These are phyloP conservation scores for Callaeas wilsoni DNA, from an alignment of 2,113 vertebrate genomes.

Conservation along the genomic window DNA sequence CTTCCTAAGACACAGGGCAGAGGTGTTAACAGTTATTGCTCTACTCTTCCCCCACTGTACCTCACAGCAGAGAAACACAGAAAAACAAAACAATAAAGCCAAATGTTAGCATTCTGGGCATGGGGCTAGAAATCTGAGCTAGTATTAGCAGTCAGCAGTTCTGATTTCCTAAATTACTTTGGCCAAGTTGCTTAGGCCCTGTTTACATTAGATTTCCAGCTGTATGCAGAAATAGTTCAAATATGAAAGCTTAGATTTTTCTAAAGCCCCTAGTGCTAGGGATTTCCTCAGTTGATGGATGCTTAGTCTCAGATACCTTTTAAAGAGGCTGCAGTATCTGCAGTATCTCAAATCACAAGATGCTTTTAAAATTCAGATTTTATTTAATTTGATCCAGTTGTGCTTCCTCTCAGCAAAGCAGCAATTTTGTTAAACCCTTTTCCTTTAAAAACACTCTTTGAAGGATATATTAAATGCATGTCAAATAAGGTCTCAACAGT, in stretches of 20 bases:
- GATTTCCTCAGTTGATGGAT: constrained; percentile 24
- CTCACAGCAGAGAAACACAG: background rate
- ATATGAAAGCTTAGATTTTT: background rate
- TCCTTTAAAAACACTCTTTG: background rate
- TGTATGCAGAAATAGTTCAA: background rate
- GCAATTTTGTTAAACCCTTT: background rate
- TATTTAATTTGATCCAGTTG: constrained; percentile 26
- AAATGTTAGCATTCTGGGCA: background rate
- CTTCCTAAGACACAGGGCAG: background rate
- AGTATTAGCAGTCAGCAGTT: constrained; percentile 11
- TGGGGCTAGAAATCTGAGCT: constrained; percentile 18
- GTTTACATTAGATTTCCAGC: constrained; percentile 28
- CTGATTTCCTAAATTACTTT: constrained; percentile 1
- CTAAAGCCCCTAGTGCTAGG: background rate
- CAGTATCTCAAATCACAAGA: constrained; percentile 18
- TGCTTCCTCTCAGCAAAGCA: background rate
- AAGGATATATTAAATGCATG: background rate
- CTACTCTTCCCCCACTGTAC: background rate
- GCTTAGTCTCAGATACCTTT: background rate
- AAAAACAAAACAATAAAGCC: background rate
- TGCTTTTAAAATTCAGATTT: constrained; percentile 18
- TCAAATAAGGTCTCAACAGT: background rate
- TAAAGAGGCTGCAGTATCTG: constrained; percentile 6
- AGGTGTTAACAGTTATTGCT: background rate
- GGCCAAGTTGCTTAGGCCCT: background rate